Base-by-base conservation (phyloP, 2,888 invertebrate genomes). In the Oeneis ivallda region DNA sequence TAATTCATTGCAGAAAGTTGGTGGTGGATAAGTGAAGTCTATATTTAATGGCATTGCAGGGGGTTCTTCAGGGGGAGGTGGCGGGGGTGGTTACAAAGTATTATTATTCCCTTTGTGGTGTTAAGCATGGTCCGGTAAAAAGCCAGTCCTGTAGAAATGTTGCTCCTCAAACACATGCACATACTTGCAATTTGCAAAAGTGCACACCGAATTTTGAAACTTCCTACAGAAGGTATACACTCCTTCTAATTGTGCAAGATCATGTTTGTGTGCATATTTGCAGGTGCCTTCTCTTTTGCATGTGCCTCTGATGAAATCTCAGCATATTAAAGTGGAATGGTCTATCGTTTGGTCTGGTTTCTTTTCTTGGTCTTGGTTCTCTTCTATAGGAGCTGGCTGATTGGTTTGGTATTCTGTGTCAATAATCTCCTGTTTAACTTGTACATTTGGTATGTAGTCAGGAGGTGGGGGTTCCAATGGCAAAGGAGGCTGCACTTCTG, bases 121-220 rank as follows among this genome's bases (percentile, higher is more conserved):
- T 9, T 80, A 47, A 0, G 81, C 73, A 61, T 85, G 82, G 0
- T 81, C 77, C 0, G 89, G 89, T 52, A 89, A 71, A 43, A 69
- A 73, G 0, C 82, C 85, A 0, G 86, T 84, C 43, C 87, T 72
- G 47, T 79, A 85, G 62, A 82, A 88, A 17, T 77, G 68, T 43
- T 85, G 84, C 47, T 87, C 85, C 62, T 88, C 87, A 70, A 85
- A 86, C 0, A 87, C 88, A 68, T 87, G 89, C 0, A 86, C 85
- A 69, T 82, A 88, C 69, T 78, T 85, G 67, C 88, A 88, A n/a
- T 79, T 76, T 0, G 80, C 75, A 39, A 72, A 74, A 0, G 71
- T 80, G 59, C 89, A 89, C 0, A 74, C 73, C 0, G 74, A 65
- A 45, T 88, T 88, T 60, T 87, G 88, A 54, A 76, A 88, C 43